Evolutionary conservation across 2,797 vertebrate genomes (phyloP).

Genomic region (Linurgus olivaceus): DNA sequence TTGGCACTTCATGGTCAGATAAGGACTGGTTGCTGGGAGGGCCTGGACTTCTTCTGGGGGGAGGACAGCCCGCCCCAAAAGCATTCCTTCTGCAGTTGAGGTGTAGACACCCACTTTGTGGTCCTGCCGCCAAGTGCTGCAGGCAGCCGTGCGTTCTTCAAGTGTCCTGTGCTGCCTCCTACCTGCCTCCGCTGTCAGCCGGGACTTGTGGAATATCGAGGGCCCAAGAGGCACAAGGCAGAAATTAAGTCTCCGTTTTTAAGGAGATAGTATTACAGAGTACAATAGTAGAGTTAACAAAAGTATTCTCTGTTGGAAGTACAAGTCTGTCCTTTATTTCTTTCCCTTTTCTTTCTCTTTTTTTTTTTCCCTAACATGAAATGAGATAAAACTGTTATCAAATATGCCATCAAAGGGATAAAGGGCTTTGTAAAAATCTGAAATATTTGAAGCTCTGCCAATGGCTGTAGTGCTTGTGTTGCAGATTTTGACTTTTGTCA

Average conservation of each 20-base stretch:
- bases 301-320: conserved; percentile 64
- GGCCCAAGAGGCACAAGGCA: not conserved
- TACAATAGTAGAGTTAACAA: conserved; percentile 55
- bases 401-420: conserved; percentile 71
- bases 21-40: not conserved
- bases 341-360: not conserved
- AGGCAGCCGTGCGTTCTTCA: conserved; percentile 61
- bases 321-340: conserved; percentile 1
- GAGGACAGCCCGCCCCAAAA: not conserved
- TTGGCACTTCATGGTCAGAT: not conserved
- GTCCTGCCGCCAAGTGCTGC: not conserved
- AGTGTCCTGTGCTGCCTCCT: conserved; percentile 78
- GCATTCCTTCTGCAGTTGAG: not conserved
- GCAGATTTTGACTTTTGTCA: conserved; percentile 43
- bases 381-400: conserved; percentile 73
- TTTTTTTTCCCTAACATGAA: not conserved
- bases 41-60: not conserved
- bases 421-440: conserved; percentile 66
- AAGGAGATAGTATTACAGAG: conserved; percentile 50
- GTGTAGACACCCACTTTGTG: not conserved
- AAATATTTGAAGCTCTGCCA: conserved; percentile 67
- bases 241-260: not conserved
- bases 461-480: conserved; percentile 39
- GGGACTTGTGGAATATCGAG: not conserved
- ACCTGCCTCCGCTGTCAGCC: conserved; percentile 37